A percentile compares a stretch with the other conserved stretches of the same genome.
Conservation (phyloP, 1,140 invertebrate species). For the Aphelenchoides besseyi region DNA sequence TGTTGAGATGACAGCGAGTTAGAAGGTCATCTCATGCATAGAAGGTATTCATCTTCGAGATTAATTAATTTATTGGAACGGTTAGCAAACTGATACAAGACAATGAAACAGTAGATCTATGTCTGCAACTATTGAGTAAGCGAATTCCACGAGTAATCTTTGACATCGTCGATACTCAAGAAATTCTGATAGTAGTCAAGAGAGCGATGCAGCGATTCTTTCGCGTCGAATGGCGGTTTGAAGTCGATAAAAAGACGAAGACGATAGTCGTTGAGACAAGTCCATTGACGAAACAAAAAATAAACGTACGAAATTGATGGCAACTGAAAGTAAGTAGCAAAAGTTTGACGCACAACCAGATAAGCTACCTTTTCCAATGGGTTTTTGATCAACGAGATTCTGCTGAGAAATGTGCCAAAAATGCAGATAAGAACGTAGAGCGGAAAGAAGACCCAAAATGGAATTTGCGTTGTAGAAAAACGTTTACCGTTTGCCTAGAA, state of each 20-base stretch:
- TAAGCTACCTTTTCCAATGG: slow-evolving; percentile 17
- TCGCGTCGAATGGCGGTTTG: slow-evolving; percentile 24
- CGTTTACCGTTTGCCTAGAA: background rate
- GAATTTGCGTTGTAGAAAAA: slow-evolving; percentile 9
- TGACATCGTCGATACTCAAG: background rate
- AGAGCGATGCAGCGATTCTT: slow-evolving; percentile 38
- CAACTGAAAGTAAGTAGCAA: slow-evolving; percentile 31
- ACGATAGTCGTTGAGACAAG: slow-evolving; percentile 45
- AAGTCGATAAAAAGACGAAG: slow-evolving; percentile 42
- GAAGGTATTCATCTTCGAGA: too few species aligned
- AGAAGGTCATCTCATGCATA: too few species aligned
- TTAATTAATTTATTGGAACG: background rate
- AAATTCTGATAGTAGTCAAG: slow-evolving; percentile 27
- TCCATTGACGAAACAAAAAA: slow-evolving; percentile 48
- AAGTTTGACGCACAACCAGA: background rate
- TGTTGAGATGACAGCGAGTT: too few species aligned
- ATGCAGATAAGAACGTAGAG: slow-evolving; percentile 37
- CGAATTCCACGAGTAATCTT: slow-evolving; percentile 5
- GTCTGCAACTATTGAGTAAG: background rate
- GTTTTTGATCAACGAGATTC: slow-evolving; percentile 16
- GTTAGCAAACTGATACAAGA: slow-evolving; percentile 3
- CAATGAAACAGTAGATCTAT: background rate
- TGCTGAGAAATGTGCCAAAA: slow-evolving; percentile 14
- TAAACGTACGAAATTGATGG: slow-evolving; percentile 41
- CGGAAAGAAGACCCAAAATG: slow-evolving; percentile 39